Conservation (phyloP, 2,797 vertebrate species). For the Smutsia temminckii region DNA sequence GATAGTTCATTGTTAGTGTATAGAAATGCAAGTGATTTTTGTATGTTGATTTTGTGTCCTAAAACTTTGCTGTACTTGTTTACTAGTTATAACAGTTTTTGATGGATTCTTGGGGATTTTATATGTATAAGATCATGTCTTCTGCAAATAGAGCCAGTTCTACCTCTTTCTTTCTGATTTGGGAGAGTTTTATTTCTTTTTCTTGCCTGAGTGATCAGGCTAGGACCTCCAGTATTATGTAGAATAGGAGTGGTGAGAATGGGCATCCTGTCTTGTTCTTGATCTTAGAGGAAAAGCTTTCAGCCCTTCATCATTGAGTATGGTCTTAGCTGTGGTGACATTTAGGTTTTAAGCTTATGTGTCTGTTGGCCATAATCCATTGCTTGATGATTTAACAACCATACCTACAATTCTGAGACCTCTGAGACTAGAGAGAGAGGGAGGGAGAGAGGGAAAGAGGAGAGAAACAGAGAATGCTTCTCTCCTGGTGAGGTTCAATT, state of each 20-base stretch:
- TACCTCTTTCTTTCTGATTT: background rate
- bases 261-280: background rate
- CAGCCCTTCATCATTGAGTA: background rate
- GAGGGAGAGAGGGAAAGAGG: too few species aligned
- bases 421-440: background rate
- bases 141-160: background rate
- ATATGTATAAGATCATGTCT: background rate
- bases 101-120: background rate
- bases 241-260: background rate
- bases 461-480: background rate
- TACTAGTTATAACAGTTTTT: background rate
- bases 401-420: background rate
- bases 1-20: background rate
- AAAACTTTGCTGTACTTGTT: background rate
- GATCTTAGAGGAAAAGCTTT: background rate
- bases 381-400: background rate
- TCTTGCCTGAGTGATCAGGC: background rate
- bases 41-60: background rate
- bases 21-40: background rate
- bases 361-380: background rate
- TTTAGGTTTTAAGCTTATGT: slow-evolving; percentile 18
- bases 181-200: background rate
- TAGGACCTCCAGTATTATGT: background rate
- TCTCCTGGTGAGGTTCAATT: background rate
- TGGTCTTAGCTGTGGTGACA: background rate